phyloP scores from a whole-genome alignment of 2,888 invertebrate species.

The Machimus rusticus region DNA sequence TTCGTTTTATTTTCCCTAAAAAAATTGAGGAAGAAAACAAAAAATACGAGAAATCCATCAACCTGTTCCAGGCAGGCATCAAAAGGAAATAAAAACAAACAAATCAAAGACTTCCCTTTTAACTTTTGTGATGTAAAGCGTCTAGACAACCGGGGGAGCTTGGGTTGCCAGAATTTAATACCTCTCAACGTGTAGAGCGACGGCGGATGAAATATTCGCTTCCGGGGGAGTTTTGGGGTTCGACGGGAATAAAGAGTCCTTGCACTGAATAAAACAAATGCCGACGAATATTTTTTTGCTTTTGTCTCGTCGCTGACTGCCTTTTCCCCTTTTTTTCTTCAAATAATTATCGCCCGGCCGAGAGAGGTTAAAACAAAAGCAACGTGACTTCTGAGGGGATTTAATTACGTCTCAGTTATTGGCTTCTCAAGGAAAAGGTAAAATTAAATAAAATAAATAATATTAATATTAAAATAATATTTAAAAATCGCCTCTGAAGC shows the following conservation, averaged over 20 bases:
- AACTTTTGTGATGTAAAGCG: constrained; percentile 17
- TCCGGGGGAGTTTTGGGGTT: background rate
- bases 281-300: background rate
- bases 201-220: constrained; percentile 9
- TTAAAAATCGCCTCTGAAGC: background rate
- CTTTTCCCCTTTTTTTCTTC: background rate
- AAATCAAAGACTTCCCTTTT: constrained; percentile 22
- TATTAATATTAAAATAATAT: background rate
- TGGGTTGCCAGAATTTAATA: constrained; percentile 30
- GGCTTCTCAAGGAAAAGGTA: background rate
- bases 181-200: background rate
- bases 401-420: background rate
- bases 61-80: constrained; percentile 22
- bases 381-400: background rate
- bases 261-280: background rate
- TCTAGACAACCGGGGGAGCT: constrained; percentile 30
- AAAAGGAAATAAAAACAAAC: constrained; percentile 27
- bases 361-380: background rate
- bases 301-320: background rate
- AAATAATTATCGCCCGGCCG: background rate
- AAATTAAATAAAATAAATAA: too few species aligned
- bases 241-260: background rate
- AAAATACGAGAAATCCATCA: background rate
- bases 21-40: background rate
- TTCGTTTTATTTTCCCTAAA: background rate